Evolutionary conservation across 1,140 invertebrate species (phyloP), one percentile per base, ranked within the genome.

Genomic region (Magallana gigas): DNA sequence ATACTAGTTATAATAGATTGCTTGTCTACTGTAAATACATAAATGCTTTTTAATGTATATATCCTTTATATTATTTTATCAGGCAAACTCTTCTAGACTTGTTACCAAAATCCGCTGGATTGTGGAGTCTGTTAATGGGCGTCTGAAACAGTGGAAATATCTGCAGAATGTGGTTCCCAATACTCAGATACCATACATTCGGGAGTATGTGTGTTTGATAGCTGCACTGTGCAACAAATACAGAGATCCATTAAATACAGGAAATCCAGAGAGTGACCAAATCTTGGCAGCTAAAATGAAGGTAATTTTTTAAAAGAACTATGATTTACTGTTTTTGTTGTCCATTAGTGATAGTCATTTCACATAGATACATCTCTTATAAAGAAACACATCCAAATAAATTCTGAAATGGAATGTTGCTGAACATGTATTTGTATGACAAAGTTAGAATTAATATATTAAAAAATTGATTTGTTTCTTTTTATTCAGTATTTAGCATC

Each of bases 81-180:
- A 83, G 36, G 59, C 84, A 29, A 88, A 86, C 76, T 57, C 62
- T 9, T 83, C 68, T 3, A 48, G 85, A 57, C 29, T 89, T 8
- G 85, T 87, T 1, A 89, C 86, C 7, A 83, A 83, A 56, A 48
- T 83, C 16, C 81, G 88, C 29, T 87, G 88, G 85, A 83, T 89
- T 9, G 82, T 86, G n/a, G 88, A 89, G 64, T 80, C 64, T 29
- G 85, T 81, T 0, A 89, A 84, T 59, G 64, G 82, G 9, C 29
- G 88, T 29, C 36, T 86, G 18, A 84, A 89, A 64, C 85, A 64
- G 23, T 89, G 88, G 85, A 64, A 48, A 36, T 89, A 80, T 36
- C 83, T 86, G 23, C 58, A 60, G 29, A 84, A 88, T 84, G 62
- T 88, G 36, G 83, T 89, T 16, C 85, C 88, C 6, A 89, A 89